Evolutionary conservation across 2,888 invertebrate genomes (phyloP).

Genomic region (Chymomyza fuscimana): DNA sequence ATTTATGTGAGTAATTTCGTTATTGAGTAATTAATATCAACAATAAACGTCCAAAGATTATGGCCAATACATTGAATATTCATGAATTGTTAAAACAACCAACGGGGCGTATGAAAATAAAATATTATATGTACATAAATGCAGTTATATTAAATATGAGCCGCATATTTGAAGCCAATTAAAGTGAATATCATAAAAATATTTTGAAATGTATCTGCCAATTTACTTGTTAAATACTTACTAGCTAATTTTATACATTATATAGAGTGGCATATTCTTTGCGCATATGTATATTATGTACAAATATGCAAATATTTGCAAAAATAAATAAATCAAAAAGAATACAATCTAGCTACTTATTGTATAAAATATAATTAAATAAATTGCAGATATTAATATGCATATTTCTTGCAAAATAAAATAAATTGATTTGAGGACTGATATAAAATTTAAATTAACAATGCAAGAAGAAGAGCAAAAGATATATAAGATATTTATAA

Average conservation of each 20-base stretch:
- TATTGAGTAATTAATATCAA: constrained; percentile 52
- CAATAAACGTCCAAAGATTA: constrained; percentile 37
- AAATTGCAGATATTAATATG: background rate
- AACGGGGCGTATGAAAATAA: background rate
- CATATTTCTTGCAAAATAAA: constrained; percentile 20
- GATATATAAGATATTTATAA: background rate
- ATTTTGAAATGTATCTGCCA: too few relatives aligned
- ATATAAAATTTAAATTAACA: background rate
- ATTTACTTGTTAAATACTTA: too few relatives aligned
- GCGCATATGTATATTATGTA: too few relatives aligned
- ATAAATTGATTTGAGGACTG: constrained; percentile 11
- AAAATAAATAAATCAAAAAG: too few relatives aligned
- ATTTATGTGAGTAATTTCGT: background rate
- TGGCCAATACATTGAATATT: constrained; percentile 19
- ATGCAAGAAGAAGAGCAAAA: constrained; percentile 1
- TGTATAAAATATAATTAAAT: background rate
- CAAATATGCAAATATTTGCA: too few relatives aligned
- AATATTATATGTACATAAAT: background rate
- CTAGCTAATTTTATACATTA: too few relatives aligned
- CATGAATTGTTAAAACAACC: background rate
- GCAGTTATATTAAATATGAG: constrained; percentile 7
- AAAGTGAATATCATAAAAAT: too few relatives aligned
- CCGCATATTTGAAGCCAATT: background rate
- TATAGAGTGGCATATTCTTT: too few relatives aligned
- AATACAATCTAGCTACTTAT: background rate